These are phyloP conservation scores for Malthinus seriepunctatus DNA, from an alignment of 2,888 invertebrate genomes.

Conservation along the genomic window DNA sequence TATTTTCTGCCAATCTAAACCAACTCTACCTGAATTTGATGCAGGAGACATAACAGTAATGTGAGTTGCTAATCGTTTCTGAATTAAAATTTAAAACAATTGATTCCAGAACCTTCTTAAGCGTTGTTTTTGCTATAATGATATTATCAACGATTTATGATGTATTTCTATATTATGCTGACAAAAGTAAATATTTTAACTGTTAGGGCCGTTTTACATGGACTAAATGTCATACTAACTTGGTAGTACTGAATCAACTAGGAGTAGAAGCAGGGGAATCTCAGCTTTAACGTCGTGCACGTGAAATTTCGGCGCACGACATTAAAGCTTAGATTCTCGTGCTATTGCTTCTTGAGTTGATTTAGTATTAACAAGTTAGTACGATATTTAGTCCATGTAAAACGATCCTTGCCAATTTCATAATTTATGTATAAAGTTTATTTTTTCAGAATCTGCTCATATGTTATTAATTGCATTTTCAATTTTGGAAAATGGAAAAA, in stretches of 20 bases:
- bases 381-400: no score
- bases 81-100: neutral
- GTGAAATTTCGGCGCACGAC: no score
- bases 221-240: no score
- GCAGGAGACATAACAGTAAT: constrained; percentile 10
- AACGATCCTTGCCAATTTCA: no score
- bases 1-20: neutral
- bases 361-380: no score
- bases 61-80: neutral
- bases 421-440: no score
- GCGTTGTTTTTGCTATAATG: constrained; percentile 19
- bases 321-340: no score
- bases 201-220: neutral
- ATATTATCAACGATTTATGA: constrained; percentile 33
- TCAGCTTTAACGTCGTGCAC: no score
- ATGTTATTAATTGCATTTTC: constrained; percentile 47
- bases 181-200: constrained; percentile 27
- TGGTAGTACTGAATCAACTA: no score
- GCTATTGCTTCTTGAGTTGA: no score
- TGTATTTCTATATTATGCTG: constrained; percentile 19
- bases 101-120: constrained; percentile 10
- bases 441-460: constrained; percentile 29
- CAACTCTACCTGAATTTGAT: constrained; percentile 5
- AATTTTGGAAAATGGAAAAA: constrained; percentile 52
- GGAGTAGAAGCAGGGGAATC: no score